A percentile compares a stretch with the other conserved stretches of the same genome.
phyloP scores from a whole-genome alignment of 2,888 invertebrate species.

The Rhogogaster chlorosoma region DNA sequence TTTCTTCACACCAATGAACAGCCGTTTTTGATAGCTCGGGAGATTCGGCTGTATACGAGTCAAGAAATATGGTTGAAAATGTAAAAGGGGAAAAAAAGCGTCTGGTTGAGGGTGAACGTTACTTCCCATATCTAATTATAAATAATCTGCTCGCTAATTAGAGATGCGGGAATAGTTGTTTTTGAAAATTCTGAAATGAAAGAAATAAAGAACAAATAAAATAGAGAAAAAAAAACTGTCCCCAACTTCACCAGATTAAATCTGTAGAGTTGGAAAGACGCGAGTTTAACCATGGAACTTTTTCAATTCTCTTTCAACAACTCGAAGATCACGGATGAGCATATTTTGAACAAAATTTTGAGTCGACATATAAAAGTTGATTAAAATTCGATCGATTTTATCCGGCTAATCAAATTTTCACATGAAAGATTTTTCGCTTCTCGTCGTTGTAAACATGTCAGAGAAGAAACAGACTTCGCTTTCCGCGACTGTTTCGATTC shows the following conservation, averaged over 20 bases:
- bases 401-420: neutral
- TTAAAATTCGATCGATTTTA: neutral
- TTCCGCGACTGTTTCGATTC: neutral
- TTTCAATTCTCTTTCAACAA: conserved; percentile 22
- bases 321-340: neutral
- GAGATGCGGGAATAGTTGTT: neutral
- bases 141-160: neutral
- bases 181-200: neutral
- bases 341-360: neutral
- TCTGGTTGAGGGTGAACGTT: neutral
- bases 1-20: neutral
- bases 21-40: neutral
- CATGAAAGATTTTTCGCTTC: neutral
- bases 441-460: neutral
- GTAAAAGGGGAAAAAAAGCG: neutral
- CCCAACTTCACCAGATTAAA: neutral
- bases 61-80: neutral
- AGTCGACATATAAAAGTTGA: neutral
- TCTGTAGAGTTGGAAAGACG: neutral
- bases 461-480: neutral
- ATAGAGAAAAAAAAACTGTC: neutral
- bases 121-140: neutral
- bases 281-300: conserved; percentile 25
- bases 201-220: neutral
- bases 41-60: neutral